These are phyloP conservation scores for Telenomus remus DNA, from an alignment of 1,140 invertebrate species.

Conservation along the genomic window DNA sequence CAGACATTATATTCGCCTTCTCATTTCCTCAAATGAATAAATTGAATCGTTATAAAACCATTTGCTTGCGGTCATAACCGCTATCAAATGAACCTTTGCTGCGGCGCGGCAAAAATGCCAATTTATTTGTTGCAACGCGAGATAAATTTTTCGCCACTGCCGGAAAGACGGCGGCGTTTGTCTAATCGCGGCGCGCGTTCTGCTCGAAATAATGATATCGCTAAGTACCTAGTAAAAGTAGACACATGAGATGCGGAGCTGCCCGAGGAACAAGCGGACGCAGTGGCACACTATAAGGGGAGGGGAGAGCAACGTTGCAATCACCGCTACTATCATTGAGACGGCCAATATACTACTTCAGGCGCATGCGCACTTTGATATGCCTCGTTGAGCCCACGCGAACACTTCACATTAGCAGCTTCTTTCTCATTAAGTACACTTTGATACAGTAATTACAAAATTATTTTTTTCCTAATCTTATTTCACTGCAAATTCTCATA, in stretches of 20 bases:
- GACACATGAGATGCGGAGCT: slow-evolving; percentile 47
- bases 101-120: slow-evolving; percentile 21
- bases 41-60: slow-evolving; percentile 35
- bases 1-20: slow-evolving; percentile 8
- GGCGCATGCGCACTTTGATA: slow-evolving; percentile 63
- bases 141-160: slow-evolving; percentile 35
- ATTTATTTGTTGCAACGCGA: slow-evolving; percentile 41
- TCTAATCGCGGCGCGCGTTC: slow-evolving; percentile 28
- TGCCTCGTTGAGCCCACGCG: slow-evolving; percentile 70
- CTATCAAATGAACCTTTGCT: slow-evolving; percentile 8
- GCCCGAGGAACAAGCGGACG: slow-evolving; percentile 35
- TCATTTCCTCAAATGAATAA: slow-evolving; percentile 15
- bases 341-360: slow-evolving; percentile 34
- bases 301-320: slow-evolving; percentile 46
- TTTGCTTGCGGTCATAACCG: slow-evolving; percentile 19
- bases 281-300: slow-evolving; percentile 45
- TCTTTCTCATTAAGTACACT: slow-evolving; percentile 60
- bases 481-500: too few relatives aligned
- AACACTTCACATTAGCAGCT: slow-evolving; percentile 64
- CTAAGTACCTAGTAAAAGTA: slow-evolving; percentile 53
- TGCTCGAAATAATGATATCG: slow-evolving; percentile 63
- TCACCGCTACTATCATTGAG: slow-evolving; percentile 56
- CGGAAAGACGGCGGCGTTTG: slow-evolving; percentile 40
- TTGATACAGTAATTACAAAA: slow-evolving; percentile 54
- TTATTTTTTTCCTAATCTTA: too few relatives aligned